Base-by-base conservation (phyloP, 2,797 vertebrate genomes). In the Limosa lapponica region DNA sequence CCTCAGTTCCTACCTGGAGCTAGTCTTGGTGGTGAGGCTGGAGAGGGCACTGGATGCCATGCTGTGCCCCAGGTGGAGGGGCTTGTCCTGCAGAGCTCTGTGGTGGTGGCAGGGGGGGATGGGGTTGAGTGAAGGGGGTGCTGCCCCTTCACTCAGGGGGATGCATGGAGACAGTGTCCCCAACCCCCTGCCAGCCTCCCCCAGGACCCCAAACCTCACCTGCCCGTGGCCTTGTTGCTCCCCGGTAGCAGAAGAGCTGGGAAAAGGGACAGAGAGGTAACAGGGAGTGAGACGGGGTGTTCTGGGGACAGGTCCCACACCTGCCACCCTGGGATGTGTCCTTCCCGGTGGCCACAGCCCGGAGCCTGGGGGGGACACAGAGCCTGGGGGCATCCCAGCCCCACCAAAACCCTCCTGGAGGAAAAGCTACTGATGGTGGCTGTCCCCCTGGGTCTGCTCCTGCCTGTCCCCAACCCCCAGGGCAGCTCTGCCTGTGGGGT, bases 21-120 rank as follows among this genome's bases (percentile, higher is more conserved):
- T 97, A 14, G 61, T 98, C 96, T 98, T 98, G 86, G 89, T 98
- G 84, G 98, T 98, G 82, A 98, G 96, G 69, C 97, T 96, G 59
- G 99, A 99, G 91, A 98, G 88, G 93, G 97, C 98, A 67, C 98
- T 98, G 82, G 99, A 99, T 30, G 98, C 96, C 96, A 98, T 95
- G 96, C 99, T 99, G 90, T 98, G 97, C 43, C 99, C 98, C 95
- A 98, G 94, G 94, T 96, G 95, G 52, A 98, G 95, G 3, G 95
- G 98, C 16, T 74, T 69, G 59, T 90, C 79, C 51, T 71, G 41
- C 46, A 72, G 80, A 37, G 48, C 71, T 83, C 98, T 98, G 96
- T 8, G 34, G 46, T 44, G 46, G 34, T 2, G 2, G 61, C 59
- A 48, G 32, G 22, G 20, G 16, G 20, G 28, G 8, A 64, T 1